Conservation (phyloP, 2,797 vertebrate species). For the Silurus lanzhouensis region DNA sequence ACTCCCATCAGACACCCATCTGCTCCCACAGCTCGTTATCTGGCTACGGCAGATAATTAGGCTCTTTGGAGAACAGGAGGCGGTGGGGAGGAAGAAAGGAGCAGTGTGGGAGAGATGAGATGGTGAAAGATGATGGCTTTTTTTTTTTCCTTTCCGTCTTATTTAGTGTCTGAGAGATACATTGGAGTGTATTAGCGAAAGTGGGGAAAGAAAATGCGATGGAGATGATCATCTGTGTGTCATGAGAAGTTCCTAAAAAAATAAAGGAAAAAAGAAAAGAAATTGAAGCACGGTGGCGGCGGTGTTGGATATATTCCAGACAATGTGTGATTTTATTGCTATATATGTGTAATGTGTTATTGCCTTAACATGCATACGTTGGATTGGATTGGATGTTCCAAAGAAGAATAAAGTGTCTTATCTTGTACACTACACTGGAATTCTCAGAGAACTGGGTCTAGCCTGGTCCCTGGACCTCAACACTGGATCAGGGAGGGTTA, state of each 20-base stretch:
- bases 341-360: not conserved
- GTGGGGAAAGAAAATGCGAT: not conserved
- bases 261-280: not conserved
- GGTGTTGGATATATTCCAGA: no score
- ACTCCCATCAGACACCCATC: slow-evolving; percentile 49
- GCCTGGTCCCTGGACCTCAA: no score
- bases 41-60: slow-evolving; percentile 52
- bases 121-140: not conserved
- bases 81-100: not conserved
- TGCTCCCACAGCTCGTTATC: slow-evolving; percentile 51
- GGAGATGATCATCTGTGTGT: not conserved
- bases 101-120: not conserved
- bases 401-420: not conserved
- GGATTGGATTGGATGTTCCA: not conserved
- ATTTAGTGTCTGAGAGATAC: not conserved
- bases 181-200: not conserved
- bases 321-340: not conserved
- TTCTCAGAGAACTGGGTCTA: not conserved
- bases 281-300: no score
- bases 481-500: not conserved
- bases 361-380: not conserved
- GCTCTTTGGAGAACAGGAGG: slow-evolving; percentile 41
- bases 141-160: not conserved
- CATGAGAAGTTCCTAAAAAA: not conserved
- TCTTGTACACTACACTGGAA: not conserved